Evolutionary conservation across 1,140 invertebrate species (phyloP).

Genomic region (Alviniconcha marisindica): DNA sequence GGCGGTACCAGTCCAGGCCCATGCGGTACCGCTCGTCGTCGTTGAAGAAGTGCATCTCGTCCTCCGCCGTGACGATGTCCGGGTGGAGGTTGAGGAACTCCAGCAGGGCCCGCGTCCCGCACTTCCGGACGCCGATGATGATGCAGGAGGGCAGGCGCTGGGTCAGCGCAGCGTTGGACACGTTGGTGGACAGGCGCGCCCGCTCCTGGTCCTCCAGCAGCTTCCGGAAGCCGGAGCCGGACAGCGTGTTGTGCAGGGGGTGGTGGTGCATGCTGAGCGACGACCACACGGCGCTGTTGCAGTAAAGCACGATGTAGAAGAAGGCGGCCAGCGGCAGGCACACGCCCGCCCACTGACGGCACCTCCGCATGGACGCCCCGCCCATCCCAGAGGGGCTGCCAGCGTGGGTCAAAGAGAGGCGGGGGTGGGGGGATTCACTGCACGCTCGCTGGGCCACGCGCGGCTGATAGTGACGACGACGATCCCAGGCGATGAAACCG

Average conservation of each 20-base stretch:
- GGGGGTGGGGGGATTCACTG: not conserved
- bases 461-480: too few species aligned
- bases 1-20: constrained; percentile 77
- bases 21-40: constrained; percentile 72
- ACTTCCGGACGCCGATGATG: constrained; percentile 77
- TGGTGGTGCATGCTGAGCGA: constrained; percentile 36
- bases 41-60: constrained; percentile 78
- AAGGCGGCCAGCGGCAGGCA: constrained; percentile 36
- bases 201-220: constrained; percentile 53
- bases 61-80: constrained; percentile 67
- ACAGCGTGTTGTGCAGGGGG: constrained; percentile 38
- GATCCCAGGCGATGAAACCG: too few species aligned
- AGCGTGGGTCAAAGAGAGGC: too few species aligned
- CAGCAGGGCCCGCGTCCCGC: constrained; percentile 76
- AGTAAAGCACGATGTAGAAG: constrained; percentile 49
- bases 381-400: not conserved
- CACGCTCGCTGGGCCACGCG: too few species aligned
- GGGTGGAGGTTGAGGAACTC: constrained; percentile 76
- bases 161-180: constrained; percentile 74
- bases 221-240: constrained; percentile 55
- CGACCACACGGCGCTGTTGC: constrained; percentile 50
- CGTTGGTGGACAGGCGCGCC: not conserved
- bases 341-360: constrained; percentile 25
- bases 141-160: constrained; percentile 67
- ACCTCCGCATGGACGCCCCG: constrained; percentile 27